These are phyloP conservation scores for Ciconia stormi DNA, from an alignment of 2,113 vertebrate species.

Conservation along the genomic window DNA sequence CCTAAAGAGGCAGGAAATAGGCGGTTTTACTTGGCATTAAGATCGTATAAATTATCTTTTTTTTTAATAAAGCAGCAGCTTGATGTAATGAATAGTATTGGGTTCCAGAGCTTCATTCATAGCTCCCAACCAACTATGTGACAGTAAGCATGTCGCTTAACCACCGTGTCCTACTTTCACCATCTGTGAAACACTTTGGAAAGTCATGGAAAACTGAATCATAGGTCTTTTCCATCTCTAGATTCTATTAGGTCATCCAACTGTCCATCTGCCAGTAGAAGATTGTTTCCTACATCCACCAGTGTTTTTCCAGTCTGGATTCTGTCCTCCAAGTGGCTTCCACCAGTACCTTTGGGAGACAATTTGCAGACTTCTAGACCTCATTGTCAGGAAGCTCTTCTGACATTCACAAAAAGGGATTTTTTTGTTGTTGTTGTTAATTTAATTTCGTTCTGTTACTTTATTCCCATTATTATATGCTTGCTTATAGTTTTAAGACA, in stretches of 20 bases:
- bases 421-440: background rate
- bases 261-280: constrained; percentile 30
- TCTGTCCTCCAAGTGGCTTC: background rate
- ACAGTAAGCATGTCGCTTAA: constrained; percentile 9
- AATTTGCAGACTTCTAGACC: background rate
- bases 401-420: background rate
- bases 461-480: background rate
- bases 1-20: background rate
- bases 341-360: background rate
- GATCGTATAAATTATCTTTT: background rate
- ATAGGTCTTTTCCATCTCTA: constrained; percentile 42
- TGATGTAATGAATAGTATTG: background rate
- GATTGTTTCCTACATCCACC: constrained; percentile 49
- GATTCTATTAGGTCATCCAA: background rate
- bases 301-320: constrained; percentile 40
- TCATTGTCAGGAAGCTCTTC: background rate
- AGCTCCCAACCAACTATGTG: background rate
- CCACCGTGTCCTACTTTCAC: background rate
- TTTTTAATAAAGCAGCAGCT: background rate
- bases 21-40: background rate
- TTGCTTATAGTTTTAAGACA: background rate
- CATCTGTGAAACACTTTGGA: constrained; percentile 36
- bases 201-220: constrained; percentile 40
- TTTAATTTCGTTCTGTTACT: background rate
- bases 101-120: background rate